phyloP scores from a whole-genome alignment of 1,140 invertebrate genomes.

The Lordiphosa clarofinis region DNA sequence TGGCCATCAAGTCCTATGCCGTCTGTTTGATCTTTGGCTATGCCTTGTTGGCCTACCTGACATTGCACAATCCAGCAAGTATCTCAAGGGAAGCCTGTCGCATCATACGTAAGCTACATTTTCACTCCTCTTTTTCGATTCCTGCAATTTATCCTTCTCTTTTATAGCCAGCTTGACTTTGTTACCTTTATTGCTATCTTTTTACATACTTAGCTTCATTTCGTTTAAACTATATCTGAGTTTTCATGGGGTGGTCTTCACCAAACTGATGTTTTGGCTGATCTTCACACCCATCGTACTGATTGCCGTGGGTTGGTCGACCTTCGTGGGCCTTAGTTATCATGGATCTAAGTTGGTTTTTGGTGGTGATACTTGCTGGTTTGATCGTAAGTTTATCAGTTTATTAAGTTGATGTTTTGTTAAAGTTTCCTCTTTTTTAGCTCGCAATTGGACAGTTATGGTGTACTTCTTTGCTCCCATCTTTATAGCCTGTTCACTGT shows the following conservation, averaged over 20 bases:
- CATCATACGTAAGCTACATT: constrained; percentile 52
- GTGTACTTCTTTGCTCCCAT: constrained; percentile 65
- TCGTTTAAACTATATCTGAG: constrained; percentile 70
- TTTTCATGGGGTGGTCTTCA: constrained; percentile 67
- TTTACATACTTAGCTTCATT: constrained; percentile 70
- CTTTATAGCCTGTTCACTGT: constrained; percentile 57
- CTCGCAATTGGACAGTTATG: constrained; percentile 69
- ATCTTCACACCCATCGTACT: constrained; percentile 63
- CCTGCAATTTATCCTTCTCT: neutral
- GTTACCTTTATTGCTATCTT: constrained; percentile 62
- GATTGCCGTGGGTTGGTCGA: constrained; percentile 62
- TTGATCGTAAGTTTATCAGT: constrained; percentile 62
- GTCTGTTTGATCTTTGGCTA: constrained; percentile 69
- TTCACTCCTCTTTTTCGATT: neutral
- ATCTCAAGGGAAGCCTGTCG: constrained; percentile 50
- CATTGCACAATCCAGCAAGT: constrained; percentile 56
- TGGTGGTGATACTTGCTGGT: constrained; percentile 71
- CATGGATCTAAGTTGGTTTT: constrained; percentile 49
- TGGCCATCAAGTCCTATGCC: constrained; percentile 65
- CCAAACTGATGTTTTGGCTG: constrained; percentile 73
- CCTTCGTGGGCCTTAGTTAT: constrained; percentile 53
- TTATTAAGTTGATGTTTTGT: neutral
- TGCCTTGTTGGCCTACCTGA: constrained; percentile 60
- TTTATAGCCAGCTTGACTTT: constrained; percentile 52
- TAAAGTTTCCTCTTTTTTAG: constrained; percentile 16